phyloP scores from a whole-genome alignment of 1,140 invertebrate genomes.

The Helicoverpa armigera region DNA sequence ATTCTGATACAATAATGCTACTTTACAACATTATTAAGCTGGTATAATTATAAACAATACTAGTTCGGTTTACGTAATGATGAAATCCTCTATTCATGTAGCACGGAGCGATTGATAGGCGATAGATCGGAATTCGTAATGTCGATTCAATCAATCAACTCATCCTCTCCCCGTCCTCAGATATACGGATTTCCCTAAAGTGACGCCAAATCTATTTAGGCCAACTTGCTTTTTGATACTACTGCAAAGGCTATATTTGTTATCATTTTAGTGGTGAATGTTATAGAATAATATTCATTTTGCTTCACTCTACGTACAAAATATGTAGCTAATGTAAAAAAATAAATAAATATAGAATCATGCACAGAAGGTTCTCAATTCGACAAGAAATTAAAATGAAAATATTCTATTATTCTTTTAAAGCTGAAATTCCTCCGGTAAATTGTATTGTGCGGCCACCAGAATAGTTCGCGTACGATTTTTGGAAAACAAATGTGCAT shows the following conservation, averaged over 20 bases:
- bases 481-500: too few relatives aligned
- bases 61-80: background rate
- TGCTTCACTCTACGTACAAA: too few relatives aligned
- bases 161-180: background rate
- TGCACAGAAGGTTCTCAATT: too few relatives aligned
- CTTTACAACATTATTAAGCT: background rate
- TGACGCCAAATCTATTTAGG: background rate
- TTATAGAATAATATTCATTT: too few relatives aligned
- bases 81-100: conserved; percentile 7
- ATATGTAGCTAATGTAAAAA: too few relatives aligned
- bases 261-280: too few relatives aligned
- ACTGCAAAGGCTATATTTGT: background rate
- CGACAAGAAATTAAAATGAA: too few relatives aligned
- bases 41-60: conserved; percentile 14
- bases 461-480: too few relatives aligned
- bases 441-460: too few relatives aligned
- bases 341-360: too few relatives aligned
- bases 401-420: too few relatives aligned
- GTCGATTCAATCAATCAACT: conserved; percentile 37
- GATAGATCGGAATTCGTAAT: conserved; percentile 25
- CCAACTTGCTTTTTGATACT: background rate
- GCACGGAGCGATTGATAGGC: conserved; percentile 20
- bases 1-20: background rate
- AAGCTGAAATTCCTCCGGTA: too few relatives aligned
- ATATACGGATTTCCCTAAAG: background rate